Conservation (phyloP, 2,113 vertebrate species). For the Emydura subglobosa region DNA sequence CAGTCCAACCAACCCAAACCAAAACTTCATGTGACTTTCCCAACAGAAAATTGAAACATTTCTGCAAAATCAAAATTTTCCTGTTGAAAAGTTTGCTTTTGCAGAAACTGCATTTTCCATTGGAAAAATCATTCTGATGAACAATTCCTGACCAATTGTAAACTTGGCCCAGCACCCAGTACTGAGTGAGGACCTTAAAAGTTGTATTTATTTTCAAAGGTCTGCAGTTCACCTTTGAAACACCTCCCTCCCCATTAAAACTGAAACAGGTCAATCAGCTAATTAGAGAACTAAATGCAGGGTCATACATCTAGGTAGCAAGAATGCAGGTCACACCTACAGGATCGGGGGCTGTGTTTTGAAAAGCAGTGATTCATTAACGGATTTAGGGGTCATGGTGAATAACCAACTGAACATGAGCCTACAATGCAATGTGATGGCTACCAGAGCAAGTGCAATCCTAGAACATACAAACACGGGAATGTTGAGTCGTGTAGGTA, state of each 20-base stretch:
- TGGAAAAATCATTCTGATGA: fast-evolving
- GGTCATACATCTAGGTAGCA: fast-evolving
- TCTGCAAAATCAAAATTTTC: neutral
- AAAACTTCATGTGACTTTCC: neutral
- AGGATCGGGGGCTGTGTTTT: neutral
- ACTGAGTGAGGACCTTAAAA: fast-evolving
- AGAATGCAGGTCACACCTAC: fast-evolving
- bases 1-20: neutral
- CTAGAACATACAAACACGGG: neutral
- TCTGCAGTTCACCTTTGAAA: fast-evolving
- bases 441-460: neutral
- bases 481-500: neutral
- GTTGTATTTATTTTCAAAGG: fast-evolving
- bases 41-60: neutral
- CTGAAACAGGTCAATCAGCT: fast-evolving
- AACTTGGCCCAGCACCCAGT: fast-evolving
- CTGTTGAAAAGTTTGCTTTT: neutral
- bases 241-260: fast-evolving
- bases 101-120: neutral
- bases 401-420: fast-evolving
- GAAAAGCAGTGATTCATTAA: fast-evolving
- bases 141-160: fast-evolving
- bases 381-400: fast-evolving
- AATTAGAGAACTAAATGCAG: neutral
- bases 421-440: neutral